These are phyloP conservation scores for Vipera ursinii DNA, from an alignment of 2,797 vertebrate genomes.

Conservation along the genomic window DNA sequence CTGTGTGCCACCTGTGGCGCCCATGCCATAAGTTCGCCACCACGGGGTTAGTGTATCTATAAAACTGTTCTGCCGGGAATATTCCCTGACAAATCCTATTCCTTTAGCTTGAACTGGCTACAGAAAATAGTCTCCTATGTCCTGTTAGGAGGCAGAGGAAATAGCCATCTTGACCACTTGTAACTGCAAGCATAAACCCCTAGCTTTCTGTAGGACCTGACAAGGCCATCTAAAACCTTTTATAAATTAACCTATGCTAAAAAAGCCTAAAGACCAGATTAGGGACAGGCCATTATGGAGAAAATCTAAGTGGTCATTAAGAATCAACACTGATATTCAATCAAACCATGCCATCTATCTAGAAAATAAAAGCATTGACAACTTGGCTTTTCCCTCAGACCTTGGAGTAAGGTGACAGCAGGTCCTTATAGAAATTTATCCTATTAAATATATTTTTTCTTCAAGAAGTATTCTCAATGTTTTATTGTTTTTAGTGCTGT, in stretches of 20 bases:
- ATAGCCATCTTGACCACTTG: not conserved
- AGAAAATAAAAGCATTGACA: not conserved
- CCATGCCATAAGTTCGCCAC: too few species aligned
- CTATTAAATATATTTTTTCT: not conserved
- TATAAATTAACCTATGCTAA: not conserved
- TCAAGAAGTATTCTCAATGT: not conserved
- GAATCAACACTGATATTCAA: not conserved
- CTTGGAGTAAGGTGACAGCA: not conserved
- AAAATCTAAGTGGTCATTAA: not conserved
- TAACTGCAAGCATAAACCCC: not conserved
- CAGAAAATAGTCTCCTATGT: not conserved
- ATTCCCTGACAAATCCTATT: not conserved
- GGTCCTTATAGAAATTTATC: not conserved
- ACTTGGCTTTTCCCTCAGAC: not conserved
- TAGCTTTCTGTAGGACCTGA: not conserved
- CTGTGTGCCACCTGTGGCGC: too few species aligned
- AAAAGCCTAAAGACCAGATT: not conserved
- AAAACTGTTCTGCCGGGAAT: not conserved
- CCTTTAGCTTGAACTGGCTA: not conserved
- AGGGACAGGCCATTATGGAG: not conserved
- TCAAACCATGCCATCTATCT: not conserved
- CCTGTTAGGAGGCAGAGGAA: not conserved
- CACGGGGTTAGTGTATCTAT: not conserved
- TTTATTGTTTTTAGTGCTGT: not conserved
- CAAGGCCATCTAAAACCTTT: not conserved